Conservation (phyloP, 2,888 invertebrate genomes). For the Clanis bilineata region DNA sequence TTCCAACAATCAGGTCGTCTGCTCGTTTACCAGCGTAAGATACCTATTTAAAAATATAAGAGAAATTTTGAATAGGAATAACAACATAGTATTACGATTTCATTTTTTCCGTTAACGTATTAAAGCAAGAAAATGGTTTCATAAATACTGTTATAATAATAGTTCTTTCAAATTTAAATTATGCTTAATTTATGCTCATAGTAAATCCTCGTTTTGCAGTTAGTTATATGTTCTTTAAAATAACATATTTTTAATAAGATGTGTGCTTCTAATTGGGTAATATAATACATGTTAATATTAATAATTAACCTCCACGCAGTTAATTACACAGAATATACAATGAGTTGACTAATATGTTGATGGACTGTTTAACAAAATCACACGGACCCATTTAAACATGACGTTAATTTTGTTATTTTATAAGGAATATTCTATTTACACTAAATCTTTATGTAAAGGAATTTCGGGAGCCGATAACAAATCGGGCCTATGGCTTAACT, state of each 20-base stretch:
- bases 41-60: too few species aligned
- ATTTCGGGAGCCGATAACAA: slow-evolving; percentile 33
- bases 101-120: too few species aligned
- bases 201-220: neutral
- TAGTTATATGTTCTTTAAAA: neutral
- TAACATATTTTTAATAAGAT: neutral
- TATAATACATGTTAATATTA: neutral
- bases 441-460: slow-evolving; percentile 11
- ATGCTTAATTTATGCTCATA: neutral
- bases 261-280: neutral
- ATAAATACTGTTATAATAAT: neutral
- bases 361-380: neutral
- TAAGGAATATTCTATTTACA: slow-evolving; percentile 3
- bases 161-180: neutral
- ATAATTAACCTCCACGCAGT: neutral
- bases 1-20: too few species aligned
- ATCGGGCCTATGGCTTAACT: slow-evolving; percentile 43
- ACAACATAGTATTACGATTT: too few species aligned
- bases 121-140: neutral
- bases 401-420: neutral
- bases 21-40: too few species aligned
- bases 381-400: neutral
- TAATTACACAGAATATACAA: neutral
- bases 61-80: too few species aligned
- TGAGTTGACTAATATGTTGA: neutral